Evolutionary conservation across 2,888 invertebrate genomes (phyloP), one percentile per base, ranked within the genome.

Genomic region (Leptinotarsa haldemani): DNA sequence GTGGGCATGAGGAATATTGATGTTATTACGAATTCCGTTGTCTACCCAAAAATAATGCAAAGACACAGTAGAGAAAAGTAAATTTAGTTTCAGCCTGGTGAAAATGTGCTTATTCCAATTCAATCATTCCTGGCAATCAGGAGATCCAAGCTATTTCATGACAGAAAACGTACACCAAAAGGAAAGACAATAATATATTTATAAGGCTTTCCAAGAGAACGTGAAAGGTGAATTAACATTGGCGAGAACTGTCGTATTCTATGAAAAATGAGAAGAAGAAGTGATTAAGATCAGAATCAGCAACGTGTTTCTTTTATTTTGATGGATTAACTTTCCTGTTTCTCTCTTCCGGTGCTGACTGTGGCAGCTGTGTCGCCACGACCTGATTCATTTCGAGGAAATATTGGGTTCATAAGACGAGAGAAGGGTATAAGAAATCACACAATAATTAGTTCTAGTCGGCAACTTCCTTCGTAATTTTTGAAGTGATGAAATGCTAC

Each of bases 211-310:
- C 61, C 13, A 30, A 40, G 40, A 16, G 61, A 61, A 18, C 61
- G 61, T 61, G 61, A 30, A 61, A 61, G 61, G 61, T 61, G n/a
- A 61, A 61, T 61, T 61, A 61, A 61, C 61, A 61, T 61, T 30
- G 61, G 61, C 61, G 61, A 61, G 61, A 72, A 72, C 74, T 76
- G 74, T 74, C 76, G 67, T 70, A 16, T 50, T n/a, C 16, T 52
- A 71, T 76, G 74, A 72, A 74, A 76, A 76, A 75, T 72, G 72
- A 69, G 76, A 64, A 71, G 64, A 64, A 71, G 48, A 66, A 69
- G 73, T 76, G 76, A 76, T 76, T 71, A 76, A 73, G 69, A 65
- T 63, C 67, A 52, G 67, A 74, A 76, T 74, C 74, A 71, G 71
- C 71, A 69, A 67, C 71, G 69, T 71, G 73, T 73, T 76, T 66